phyloP scores from a whole-genome alignment of 1,140 invertebrate species.

The Drosophila fuyamai region DNA sequence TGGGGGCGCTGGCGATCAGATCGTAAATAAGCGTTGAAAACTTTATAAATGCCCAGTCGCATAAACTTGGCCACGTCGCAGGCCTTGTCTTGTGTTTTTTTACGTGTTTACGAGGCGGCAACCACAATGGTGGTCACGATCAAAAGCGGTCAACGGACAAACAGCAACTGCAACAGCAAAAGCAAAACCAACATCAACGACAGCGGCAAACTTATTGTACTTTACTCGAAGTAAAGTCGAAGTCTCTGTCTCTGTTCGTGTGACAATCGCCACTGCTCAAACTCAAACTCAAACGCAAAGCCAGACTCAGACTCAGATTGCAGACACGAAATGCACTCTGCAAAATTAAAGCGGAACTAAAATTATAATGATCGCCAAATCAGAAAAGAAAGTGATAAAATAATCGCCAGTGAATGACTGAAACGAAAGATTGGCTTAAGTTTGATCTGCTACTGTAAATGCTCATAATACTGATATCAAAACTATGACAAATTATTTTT shows the following conservation, averaged over 20 bases:
- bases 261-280: constrained; percentile 68
- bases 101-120: constrained; percentile 79
- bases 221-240: constrained; percentile 34
- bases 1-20: constrained; percentile 50
- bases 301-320: constrained; percentile 17
- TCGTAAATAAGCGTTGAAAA: constrained; percentile 81
- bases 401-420: neutral
- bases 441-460: neutral
- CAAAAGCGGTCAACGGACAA: constrained; percentile 72
- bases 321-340: constrained; percentile 33
- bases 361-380: neutral
- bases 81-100: constrained; percentile 35
- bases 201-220: constrained; percentile 48
- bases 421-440: neutral
- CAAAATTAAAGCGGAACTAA: constrained; percentile 25
- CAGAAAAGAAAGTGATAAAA: constrained; percentile 21
- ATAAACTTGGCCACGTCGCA: constrained; percentile 64
- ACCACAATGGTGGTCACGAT: constrained; percentile 82
- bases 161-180: constrained; percentile 16
- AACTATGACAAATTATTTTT: too few species aligned
- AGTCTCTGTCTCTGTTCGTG: constrained; percentile 39
- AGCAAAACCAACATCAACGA: constrained; percentile 8
- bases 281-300: constrained; percentile 5
- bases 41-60: constrained; percentile 75
- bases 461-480: too few species aligned